A percentile compares a stretch with the other conserved stretches of the same genome.
These are phyloP conservation scores for Calyptomena viridis DNA, from an alignment of 2,113 vertebrate genomes.

Conservation along the genomic window DNA sequence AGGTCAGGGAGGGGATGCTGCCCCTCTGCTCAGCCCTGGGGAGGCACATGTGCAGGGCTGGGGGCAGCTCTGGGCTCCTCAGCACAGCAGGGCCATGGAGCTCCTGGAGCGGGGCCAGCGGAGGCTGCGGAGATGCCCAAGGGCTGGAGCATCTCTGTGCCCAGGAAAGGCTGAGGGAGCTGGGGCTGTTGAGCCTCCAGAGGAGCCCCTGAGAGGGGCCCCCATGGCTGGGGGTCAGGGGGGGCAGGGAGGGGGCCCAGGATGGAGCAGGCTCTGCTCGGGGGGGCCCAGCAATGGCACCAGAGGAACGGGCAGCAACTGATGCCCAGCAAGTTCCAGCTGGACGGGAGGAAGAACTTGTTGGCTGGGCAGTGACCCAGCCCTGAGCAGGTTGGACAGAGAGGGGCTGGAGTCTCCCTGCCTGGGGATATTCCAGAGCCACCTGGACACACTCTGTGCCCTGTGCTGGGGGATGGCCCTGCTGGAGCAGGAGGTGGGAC, in stretches of 20 bases:
- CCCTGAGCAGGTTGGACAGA: not conserved
- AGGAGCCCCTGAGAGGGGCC: not conserved
- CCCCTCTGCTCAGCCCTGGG: not conserved
- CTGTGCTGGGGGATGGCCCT: not conserved
- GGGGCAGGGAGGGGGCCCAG: not conserved
- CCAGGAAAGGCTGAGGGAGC: not conserved
- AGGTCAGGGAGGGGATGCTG: not conserved
- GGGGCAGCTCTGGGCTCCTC: not conserved
- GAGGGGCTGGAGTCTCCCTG: no score
- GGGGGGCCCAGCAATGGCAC: not conserved
- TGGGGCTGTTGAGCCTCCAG: not conserved
- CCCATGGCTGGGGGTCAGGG: not conserved
- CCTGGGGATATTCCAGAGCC: no score
- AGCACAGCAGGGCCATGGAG: not conserved
- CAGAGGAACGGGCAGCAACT: not conserved
- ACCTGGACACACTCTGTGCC: not conserved
- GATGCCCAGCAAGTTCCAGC: not conserved
- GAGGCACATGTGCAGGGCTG: not conserved
- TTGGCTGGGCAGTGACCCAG: not conserved
- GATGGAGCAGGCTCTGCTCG: not conserved
- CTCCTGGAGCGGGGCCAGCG: no score
- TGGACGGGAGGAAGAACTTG: not conserved
- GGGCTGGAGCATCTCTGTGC: not conserved
- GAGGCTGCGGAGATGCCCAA: no score
- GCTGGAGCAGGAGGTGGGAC: not conserved